Evolutionary conservation across 2,888 invertebrate genomes (phyloP), one percentile per base, ranked within the genome.

Genomic region (Drosophila gaucha): DNA sequence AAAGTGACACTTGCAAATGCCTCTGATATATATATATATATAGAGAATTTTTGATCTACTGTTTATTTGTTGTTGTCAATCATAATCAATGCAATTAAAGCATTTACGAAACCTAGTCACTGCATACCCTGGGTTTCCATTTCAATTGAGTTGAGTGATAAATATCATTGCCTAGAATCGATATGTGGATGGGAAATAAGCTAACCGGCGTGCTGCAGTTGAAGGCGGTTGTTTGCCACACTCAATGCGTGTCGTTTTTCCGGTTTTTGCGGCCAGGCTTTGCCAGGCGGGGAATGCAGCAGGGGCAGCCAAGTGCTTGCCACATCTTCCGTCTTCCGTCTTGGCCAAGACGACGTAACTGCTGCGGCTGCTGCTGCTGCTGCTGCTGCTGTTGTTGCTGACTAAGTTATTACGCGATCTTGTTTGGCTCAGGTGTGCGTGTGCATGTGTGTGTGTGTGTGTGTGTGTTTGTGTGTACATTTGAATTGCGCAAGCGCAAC

Each of bases 401-500:
- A 82, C 82, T 84, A 84, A 86, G 82, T 86, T 83, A 83, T 76
- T 76, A 76, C 75, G 75, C 75, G 75, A 76, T 76, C 77, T 75
- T 75, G 77, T 77, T 75, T 72, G 68, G 44, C 65, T 59, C 62
- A 72, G 47, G 41, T 62, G 59, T 49, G 5, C 24, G 14, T 72
- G 35, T 56, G 28, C n/a, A n/a, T 65, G 47, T 63, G 43, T 58
- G 47, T 65, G 22, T 62, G 36, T 56, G 47, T 56, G 36, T 59
- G 31, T 63, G 28, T 64, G 41, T 75, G 65, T 67, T 67, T 63
- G 31, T 68, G 55, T 76, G 70, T 69, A 80, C 80, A 86, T 82
- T 82, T 82, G 82, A 82, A 86, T 83, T 83, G 82, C 82, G 86
- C 82, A 82, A 82, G 86, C 84, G 78, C 86, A 83, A 80, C 86